Base-by-base conservation (phyloP, 2,113 vertebrate species). In the Delphinapterus leucas region DNA sequence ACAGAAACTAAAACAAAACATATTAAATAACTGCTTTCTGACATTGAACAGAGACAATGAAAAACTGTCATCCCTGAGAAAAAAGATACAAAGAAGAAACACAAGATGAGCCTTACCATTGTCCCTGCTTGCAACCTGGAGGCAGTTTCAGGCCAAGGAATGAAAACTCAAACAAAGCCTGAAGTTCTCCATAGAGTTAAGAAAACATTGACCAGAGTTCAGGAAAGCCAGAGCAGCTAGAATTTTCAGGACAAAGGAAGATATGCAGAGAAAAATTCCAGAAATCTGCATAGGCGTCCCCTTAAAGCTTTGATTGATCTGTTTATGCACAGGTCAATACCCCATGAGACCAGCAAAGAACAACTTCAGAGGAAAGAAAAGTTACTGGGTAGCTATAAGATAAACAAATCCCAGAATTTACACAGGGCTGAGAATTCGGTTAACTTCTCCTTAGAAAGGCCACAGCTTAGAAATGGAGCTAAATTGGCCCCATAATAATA, bases 1-100 rank as follows among this genome's bases (percentile, higher is more conserved):
- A 65, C 11, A 93, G 25, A 79, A 94, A 91, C 77, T 44, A 7
- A 71, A 80, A 70, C 26, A 88, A 97, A 95, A 93, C 91, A 88
- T 31, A 44, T 74, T 44, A 90, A 90, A 81, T 67, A 67, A 36
- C 44, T 97, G 90, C 25, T 96, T 93, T 88, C 7, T 70, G 81
- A 55, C 70, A 71, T 9, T 60, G 38, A 90, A 77, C 5, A 90
- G 12, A 96, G 60, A 82, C 33, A 70, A 49, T 53, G 15, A 49
- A 76, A 93, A 90, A 12, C 13, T 61, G 9, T 67, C n/a, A 58
- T 70, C 4, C 36, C 41, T 70, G 25, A 74, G 53, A 60, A 92
- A 90, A 92, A 65, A 68, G 21, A 15, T 11, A 63, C 7, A 83
- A 61, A 20, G 5, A 28, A 60, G 36, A 38, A 68, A 47, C 47